Conservation (phyloP, 2,797 vertebrate genomes). For the Hippocampus kuda region DNA sequence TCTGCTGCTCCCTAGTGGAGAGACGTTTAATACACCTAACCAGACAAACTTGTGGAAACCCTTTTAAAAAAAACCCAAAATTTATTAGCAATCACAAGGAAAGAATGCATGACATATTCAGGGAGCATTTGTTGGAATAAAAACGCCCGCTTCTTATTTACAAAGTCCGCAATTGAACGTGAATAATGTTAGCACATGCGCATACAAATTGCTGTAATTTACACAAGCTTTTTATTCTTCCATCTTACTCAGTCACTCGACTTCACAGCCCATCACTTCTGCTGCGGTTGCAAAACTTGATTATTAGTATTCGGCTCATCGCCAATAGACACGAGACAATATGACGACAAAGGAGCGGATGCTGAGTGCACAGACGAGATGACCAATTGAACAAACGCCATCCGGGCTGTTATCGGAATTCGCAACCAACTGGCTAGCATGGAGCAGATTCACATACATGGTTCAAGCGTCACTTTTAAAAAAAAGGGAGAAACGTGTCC, state of each 20-base stretch:
- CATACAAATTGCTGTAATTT: slow-evolving; percentile 67
- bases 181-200: slow-evolving; percentile 75
- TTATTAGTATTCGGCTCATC: slow-evolving; percentile 30
- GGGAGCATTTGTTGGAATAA: slow-evolving; percentile 77
- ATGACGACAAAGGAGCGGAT: slow-evolving; percentile 12
- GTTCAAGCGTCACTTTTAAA: neutral
- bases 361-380: slow-evolving; percentile 5
- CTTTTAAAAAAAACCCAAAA: slow-evolving; percentile 74
- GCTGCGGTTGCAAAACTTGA: slow-evolving; percentile 47
- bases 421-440: slow-evolving; percentile 19
- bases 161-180: slow-evolving; percentile 73
- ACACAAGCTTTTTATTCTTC: slow-evolving; percentile 46
- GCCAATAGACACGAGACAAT: slow-evolving; percentile 27
- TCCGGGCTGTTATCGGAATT: neutral
- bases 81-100: slow-evolving; percentile 78
- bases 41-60: slow-evolving; percentile 11
- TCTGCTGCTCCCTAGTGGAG: slow-evolving; percentile 53
- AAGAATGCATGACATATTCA: slow-evolving; percentile 73
- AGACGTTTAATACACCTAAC: neutral
- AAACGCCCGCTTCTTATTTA: slow-evolving; percentile 79
- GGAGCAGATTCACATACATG: slow-evolving; percentile 17
- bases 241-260: slow-evolving; percentile 30
- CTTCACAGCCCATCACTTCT: slow-evolving; percentile 43
- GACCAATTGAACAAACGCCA: slow-evolving; percentile 6
- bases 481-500: slow-evolving; percentile 20